phyloP scores from a whole-genome alignment of 1,140 invertebrate genomes.

The Drosophila kurseongensis region DNA sequence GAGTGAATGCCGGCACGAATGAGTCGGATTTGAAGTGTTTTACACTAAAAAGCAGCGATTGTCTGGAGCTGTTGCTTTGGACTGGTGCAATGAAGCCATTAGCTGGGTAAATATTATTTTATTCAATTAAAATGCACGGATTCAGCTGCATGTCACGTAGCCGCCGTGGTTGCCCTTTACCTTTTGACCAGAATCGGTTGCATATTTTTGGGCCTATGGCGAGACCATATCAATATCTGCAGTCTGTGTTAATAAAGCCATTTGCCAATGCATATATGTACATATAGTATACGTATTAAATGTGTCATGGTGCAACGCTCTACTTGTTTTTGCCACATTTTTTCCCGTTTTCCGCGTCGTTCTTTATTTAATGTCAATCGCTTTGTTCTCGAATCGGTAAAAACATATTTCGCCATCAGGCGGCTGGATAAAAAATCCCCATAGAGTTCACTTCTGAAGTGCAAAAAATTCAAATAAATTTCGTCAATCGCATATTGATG shows the following conservation, averaged over 20 bases:
- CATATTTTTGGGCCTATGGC: constrained; percentile 41
- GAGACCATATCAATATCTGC: constrained; percentile 39
- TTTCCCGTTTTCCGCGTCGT: not conserved
- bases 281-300: constrained; percentile 31
- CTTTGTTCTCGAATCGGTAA: constrained; percentile 20
- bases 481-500: constrained; percentile 49
- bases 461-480: constrained; percentile 33
- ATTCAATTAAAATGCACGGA: constrained; percentile 77
- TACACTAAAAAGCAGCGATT: constrained; percentile 53
- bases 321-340: constrained; percentile 27
- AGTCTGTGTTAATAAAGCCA: constrained; percentile 68
- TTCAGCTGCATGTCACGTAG: constrained; percentile 64
- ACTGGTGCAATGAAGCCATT: constrained; percentile 71
- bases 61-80: constrained; percentile 43
- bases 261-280: constrained; percentile 67
- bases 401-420: constrained; percentile 7
- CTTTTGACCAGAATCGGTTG: constrained; percentile 38
- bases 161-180: constrained; percentile 22
- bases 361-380: constrained; percentile 68
- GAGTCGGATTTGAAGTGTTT: constrained; percentile 53
- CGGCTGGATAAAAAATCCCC: constrained; percentile 9
- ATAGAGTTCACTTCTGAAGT: not conserved
- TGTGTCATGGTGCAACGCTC: constrained; percentile 48
- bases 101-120: constrained; percentile 80
- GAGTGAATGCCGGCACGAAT: constrained; percentile 36